phyloP scores from a whole-genome alignment of 2,113 vertebrate species.

The Arenaria interpres region DNA sequence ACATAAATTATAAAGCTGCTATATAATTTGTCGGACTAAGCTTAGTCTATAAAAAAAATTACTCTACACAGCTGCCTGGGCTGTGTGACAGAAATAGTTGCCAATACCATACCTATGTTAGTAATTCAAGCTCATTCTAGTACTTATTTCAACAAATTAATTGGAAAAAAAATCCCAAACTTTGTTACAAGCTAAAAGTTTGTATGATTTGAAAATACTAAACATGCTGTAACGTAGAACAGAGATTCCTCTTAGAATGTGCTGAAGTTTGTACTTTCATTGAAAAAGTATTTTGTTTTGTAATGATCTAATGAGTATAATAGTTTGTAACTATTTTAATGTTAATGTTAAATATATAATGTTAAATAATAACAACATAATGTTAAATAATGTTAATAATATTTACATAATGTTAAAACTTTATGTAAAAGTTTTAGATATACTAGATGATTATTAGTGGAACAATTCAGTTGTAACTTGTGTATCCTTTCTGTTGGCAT shows the following conservation, averaged over 20 bases:
- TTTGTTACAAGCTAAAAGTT: neutral
- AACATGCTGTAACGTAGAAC: neutral
- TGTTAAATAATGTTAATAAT: too few relatives aligned
- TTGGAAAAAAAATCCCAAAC: neutral
- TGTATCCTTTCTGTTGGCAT: neutral
- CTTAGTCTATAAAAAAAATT: neutral
- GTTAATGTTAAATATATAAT: too few relatives aligned
- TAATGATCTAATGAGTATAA: neutral
- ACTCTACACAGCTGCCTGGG: neutral
- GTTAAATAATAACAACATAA: too few relatives aligned
- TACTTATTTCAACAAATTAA: neutral
- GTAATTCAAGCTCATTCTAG: neutral
- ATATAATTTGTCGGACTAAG: neutral
- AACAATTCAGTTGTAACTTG: neutral
- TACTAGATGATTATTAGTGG: neutral
- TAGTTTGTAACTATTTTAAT: neutral
- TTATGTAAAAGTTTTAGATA: neutral
- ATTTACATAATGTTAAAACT: too few relatives aligned
- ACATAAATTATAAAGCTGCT: neutral
- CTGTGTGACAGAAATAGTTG: neutral
- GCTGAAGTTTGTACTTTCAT: neutral
- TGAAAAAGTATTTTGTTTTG: neutral
- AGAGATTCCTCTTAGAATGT: neutral
- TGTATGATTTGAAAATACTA: neutral
- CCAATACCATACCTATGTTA: neutral